Evolutionary conservation across 53 echinoderm and acorn worm species (phyloP).

Genomic region (Holothuria scabra): DNA sequence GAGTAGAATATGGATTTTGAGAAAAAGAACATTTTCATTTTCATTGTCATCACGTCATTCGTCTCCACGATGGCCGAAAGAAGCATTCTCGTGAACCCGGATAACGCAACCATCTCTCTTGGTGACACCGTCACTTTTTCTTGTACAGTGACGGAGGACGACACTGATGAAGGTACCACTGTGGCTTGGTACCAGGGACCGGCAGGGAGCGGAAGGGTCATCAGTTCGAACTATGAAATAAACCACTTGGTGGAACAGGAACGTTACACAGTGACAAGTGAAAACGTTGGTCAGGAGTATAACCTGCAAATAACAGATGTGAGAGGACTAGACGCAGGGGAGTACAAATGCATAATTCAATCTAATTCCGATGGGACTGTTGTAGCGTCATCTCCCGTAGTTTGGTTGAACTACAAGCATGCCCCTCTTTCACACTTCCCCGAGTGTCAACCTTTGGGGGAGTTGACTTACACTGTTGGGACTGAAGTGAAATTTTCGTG

Average conservation of each 20-base stretch:
- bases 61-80: constrained; percentile 12
- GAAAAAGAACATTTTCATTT: too few relatives aligned
- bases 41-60: too few relatives aligned
- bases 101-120: constrained; percentile 26
- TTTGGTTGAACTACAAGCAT: constrained; percentile 38
- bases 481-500: constrained; percentile 48
- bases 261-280: constrained; percentile 58
- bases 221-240: constrained; percentile 46
- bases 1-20: too few relatives aligned
- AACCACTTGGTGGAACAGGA: background rate
- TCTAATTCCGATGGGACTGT: background rate
- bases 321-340: constrained; percentile 31
- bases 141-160: constrained; percentile 14
- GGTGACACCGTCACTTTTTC: constrained; percentile 13
- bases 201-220: background rate
- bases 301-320: constrained; percentile 57
- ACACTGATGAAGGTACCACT: constrained; percentile 2
- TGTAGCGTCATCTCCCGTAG: constrained; percentile 18
- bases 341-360: constrained; percentile 57
- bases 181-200: constrained; percentile 57
- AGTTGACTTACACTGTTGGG: constrained; percentile 39
- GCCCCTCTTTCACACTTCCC: constrained; percentile 53
- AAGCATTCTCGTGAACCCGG: constrained; percentile 21
- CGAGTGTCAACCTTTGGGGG: constrained; percentile 18
- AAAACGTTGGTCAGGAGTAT: constrained; percentile 39